Conservation (phyloP, 2,113 vertebrate species). For the Tetrax tetrax region DNA sequence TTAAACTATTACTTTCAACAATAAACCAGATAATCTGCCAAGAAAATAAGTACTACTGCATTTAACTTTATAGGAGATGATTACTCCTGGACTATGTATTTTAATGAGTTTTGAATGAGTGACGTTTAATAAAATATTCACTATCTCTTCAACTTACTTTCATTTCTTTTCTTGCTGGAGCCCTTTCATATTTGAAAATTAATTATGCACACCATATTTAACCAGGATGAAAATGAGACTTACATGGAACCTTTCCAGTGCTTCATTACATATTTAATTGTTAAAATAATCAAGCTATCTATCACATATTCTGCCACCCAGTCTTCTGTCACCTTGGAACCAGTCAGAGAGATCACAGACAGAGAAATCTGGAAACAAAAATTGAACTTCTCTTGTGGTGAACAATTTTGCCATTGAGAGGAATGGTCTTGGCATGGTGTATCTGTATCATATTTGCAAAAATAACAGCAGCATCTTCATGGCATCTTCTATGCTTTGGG, state of each 20-base stretch:
- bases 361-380: conserved; percentile 21
- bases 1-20: background rate
- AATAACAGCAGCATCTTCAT: background rate
- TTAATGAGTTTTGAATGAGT: conserved; percentile 73
- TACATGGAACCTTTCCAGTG: conserved; percentile 70
- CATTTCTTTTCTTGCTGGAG: conserved; percentile 65
- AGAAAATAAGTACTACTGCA: conserved; percentile 31
- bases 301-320: conserved; percentile 60
- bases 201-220: conserved; percentile 75
- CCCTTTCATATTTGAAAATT: conserved; percentile 70
- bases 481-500: background rate
- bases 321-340: conserved; percentile 61
- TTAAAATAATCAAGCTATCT: conserved; percentile 75
- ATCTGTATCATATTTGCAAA: background rate
- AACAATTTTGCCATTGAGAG: background rate
- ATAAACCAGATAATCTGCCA: background rate
- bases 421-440: background rate
- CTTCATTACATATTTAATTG: conserved; percentile 77
- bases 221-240: conserved; percentile 72
- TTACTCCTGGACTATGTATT: conserved; percentile 56
- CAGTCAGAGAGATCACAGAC: background rate
- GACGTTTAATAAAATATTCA: conserved; percentile 73
- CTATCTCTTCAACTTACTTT: conserved; percentile 65
- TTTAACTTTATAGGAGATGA: conserved; percentile 34
- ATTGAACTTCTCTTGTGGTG: background rate